A percentile compares a stretch with the other conserved stretches of the same genome.
Conservation (phyloP, 2,113 vertebrate species). For the Corvus moneduloides region DNA sequence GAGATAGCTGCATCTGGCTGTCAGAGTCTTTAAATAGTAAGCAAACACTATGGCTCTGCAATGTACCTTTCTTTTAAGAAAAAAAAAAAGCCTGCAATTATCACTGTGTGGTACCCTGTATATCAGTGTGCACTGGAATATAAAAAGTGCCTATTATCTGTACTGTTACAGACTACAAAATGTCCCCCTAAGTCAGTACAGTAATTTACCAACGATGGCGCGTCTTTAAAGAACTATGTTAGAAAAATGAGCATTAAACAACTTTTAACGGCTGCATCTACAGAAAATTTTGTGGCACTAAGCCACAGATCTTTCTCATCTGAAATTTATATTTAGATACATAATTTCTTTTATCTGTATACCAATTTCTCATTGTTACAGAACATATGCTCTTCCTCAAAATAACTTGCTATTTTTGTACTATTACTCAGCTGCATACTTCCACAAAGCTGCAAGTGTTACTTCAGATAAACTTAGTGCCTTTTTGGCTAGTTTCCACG, state of each 20-base stretch:
- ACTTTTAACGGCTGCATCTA: background rate
- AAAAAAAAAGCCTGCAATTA: background rate
- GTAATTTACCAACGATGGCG: background rate
- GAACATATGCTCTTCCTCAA: conserved; percentile 78
- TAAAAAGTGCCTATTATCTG: background rate
- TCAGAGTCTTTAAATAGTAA: background rate
- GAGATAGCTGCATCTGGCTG: background rate
- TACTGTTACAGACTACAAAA: background rate
- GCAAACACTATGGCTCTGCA: background rate
- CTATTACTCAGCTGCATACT: conserved; percentile 73
- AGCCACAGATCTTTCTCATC: conserved; percentile 8
- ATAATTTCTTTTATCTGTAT: conserved; percentile 67
- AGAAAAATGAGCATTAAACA: background rate
- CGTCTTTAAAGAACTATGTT: background rate
- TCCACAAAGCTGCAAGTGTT: conserved; percentile 73
- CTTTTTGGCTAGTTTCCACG: conserved; percentile 48
- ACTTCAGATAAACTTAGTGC: conserved; percentile 72
- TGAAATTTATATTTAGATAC: conserved; percentile 55
- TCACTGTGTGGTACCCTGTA: background rate
- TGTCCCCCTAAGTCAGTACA: background rate
- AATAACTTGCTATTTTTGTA: conserved; percentile 78
- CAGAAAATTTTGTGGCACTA: background rate
- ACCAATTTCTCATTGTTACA: conserved; percentile 73
- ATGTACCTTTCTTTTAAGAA: background rate
- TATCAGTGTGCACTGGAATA: background rate